Base-by-base conservation (phyloP, 92 coral and sea anemone species). In the Plumapathes pennacea region DNA sequence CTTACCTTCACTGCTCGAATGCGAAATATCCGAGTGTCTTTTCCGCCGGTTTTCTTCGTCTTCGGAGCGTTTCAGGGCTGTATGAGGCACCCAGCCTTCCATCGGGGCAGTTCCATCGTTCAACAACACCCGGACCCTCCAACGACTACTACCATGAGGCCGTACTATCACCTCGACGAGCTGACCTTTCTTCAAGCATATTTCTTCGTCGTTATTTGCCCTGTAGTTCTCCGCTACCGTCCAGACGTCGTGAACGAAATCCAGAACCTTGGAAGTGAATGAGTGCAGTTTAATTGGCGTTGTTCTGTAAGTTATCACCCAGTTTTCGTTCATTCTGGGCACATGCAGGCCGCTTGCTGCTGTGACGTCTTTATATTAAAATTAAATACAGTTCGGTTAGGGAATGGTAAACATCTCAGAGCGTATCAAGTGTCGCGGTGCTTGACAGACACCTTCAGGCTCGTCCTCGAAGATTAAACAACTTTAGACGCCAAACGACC, bases 1-100 rank as follows among this genome's bases (percentile, higher is more conserved):
- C 83, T 41, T 32, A 94, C 99, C 99, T 94, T 94, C 99, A 72
- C 99, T 94, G 67, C 96, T 88, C 52, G 97, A 94, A 32, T 89
- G 91, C 32, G 99, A 94, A 10, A 92, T 86, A 61, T 94, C 99
- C 14, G 99, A 94, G 70, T 88, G 74, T 4, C 96, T 73, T 48
- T 86, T 86, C 41, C 83, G 67, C 48, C 62, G 82, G 63, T 81
- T 50, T 48, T 86, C 83, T 25, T 74, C 60, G 25, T 94, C 97
- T 14, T 88, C 96, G 18, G 96, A 77, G 46, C 89, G 74, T 10
- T 94, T 60, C 23, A 94, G 77, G 8, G 85, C 79, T 24, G 69
- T 76, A 27, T 79, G 80, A 4, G 99, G 99, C 30, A 85, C 86
- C 99, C 99, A 94, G 1, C 99, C 99, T 67, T 94, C 99, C 2